Evolutionary conservation across 2,888 invertebrate species (phyloP), one percentile per base, ranked within the genome.

Genomic region (Carcina quercana): DNA sequence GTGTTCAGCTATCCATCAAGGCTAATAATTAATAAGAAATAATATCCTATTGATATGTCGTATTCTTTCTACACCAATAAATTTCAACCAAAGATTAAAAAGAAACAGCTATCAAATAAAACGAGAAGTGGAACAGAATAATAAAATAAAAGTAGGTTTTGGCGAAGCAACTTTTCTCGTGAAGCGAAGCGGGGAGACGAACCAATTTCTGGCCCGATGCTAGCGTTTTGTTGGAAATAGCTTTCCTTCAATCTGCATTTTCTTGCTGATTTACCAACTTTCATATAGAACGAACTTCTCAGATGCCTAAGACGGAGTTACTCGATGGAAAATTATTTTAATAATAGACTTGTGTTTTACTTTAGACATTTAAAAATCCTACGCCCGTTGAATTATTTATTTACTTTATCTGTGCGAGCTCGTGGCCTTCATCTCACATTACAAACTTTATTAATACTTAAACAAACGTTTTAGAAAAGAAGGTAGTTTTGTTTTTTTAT

Each of bases 211-310:
- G 78, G 66, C 75, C 75, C 80, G 75, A 74, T 76, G 71, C 68
- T 70, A 74, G 62, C 80, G 69, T 82, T 82, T 82, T 79, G 79
- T 82, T 80, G 78, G 72, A 79, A 82, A 82, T 82, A 79, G 82
- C 80, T 78, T 79, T 75, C 73, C 76, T 80, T 78, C 78, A 79
- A 83, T 83, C 82, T 82, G 78, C 82, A 83, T 82, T 82, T 83
- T 80, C 82, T 80, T 82, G 82, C 82, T 83, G 83, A 83, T 82
- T 82, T 82, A 79, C 78, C 74, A 82, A 83, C 72, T 82, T 80
- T 71, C 73, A 71, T 75, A 69, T 53, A 59, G 64, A 65, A 55
- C 51, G 46, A 74, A 57, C 68, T 73, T 59, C 51, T 39, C 39
- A 61, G 55, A 66, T 68, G 60, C 61, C 57, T 63, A 51, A n/a